Evolutionary conservation across 2,113 vertebrate genomes (phyloP).

Genomic region (Lucifuga dentata): DNA sequence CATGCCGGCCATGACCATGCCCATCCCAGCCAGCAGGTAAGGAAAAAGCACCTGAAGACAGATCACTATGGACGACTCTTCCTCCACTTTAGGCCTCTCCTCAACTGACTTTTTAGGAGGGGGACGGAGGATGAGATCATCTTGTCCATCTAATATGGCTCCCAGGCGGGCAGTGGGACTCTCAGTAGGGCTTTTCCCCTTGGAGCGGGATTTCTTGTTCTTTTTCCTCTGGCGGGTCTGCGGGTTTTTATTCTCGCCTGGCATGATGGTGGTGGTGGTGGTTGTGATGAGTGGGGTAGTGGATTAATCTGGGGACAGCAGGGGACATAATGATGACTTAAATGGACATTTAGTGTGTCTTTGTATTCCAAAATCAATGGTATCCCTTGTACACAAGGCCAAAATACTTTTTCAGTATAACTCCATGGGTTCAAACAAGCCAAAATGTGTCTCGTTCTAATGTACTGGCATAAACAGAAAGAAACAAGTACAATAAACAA

Average conservation of each 20-base stretch:
- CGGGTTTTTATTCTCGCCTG: conserved; percentile 85
- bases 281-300: too few species aligned
- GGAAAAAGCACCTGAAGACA: conserved; percentile 90
- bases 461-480: too few species aligned
- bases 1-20: conserved; percentile 94
- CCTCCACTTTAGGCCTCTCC: conserved; percentile 77
- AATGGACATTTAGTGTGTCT: not conserved
- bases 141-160: conserved; percentile 61
- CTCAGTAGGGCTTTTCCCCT: conserved; percentile 74
- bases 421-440: too few species aligned
- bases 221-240: conserved; percentile 87
- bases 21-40: conserved; percentile 92
- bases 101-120: conserved; percentile 69
- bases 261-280: conserved; percentile 77
- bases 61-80: conserved; percentile 86
- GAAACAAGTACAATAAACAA: too few species aligned
- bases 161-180: conserved; percentile 63
- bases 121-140: conserved; percentile 64
- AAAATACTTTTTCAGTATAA: too few species aligned
- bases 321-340: not conserved
- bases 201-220: conserved; percentile 80
- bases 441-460: too few species aligned
- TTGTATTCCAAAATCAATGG: not conserved
- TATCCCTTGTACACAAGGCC: not conserved
- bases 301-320: not conserved